Conservation (phyloP, 2,797 vertebrate species). For the Gobionotothen gibberifrons region DNA sequence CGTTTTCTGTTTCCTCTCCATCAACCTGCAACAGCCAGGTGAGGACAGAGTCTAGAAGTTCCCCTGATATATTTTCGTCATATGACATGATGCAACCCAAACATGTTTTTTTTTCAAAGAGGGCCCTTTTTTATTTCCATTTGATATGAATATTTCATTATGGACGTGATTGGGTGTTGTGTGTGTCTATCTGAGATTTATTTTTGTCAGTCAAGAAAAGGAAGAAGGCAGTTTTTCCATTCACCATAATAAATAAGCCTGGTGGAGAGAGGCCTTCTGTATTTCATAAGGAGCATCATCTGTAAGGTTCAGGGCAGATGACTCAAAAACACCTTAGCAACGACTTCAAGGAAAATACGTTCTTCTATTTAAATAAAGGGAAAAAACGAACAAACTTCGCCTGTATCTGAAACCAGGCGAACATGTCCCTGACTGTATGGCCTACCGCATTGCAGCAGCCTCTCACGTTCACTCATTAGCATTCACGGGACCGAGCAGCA, state of each 20-base stretch:
- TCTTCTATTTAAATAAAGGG: too few relatives aligned
- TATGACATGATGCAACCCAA: not conserved
- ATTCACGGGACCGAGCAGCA: constrained; percentile 70
- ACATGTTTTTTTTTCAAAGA: not conserved
- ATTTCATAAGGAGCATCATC: not conserved
- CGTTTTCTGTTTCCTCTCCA: constrained; percentile 91
- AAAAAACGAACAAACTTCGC: not conserved
- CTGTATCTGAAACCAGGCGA: not conserved
- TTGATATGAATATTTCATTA: not conserved
- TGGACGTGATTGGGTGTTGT: not conserved
- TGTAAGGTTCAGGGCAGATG: not conserved
- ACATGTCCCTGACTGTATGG: constrained; percentile 62
- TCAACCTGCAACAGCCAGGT: constrained; percentile 83
- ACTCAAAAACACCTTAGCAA: not conserved
- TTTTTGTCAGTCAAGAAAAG: not conserved
- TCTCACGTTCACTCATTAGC: constrained; percentile 78
- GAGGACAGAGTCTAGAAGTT: constrained; percentile 17
- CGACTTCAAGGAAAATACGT: not conserved
- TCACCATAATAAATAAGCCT: not conserved
- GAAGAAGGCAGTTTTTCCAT: not conserved
- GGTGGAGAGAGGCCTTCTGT: constrained; percentile 27
- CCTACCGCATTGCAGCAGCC: constrained; percentile 83
- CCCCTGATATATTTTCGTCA: not conserved
- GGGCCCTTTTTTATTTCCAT: constrained; percentile 8
- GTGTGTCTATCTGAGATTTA: not conserved